Evolutionary conservation across 2,888 invertebrate genomes (phyloP), one percentile per base, ranked within the genome.

Genomic region (Tiliacea citrago): DNA sequence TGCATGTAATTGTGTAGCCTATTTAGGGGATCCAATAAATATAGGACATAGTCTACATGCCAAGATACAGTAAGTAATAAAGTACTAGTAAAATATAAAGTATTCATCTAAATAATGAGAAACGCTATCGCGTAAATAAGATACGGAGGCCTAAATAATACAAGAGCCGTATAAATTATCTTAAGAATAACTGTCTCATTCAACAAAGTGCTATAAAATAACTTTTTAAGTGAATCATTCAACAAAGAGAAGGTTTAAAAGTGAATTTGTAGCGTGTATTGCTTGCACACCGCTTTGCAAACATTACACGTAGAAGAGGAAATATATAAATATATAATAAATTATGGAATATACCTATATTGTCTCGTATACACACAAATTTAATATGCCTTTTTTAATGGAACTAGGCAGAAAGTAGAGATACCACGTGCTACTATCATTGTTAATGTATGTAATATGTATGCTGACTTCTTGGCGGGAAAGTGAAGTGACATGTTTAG

Each of bases 141-240:
- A 84, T 84, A 74, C 24, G 47, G 24, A 81, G 45, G 35, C 57
- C 63, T 68, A 61, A 35, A 81, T 74, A 68, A 57, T 47, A 69
- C 2, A 12, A 68, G 49, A 60, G 21, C 53, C 18, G 35, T 51
- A 16, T 61, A 68, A 66, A 53, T 68, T 55, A 82, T 83, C 58
- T 53, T 58, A 68, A 55, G 18, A 76, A 77, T n/a, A 42, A 49
- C 77, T 47, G 45, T 35, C n/a, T 58, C 29, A 42, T 65, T 49
- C 4, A 78, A 77, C 51, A 68, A 83, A 63, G 69, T 39, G n/a
- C 1, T 57, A 16, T 29, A 57, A 67, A 35, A 12, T 0, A 45
- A n/a, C 16, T 81, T 39, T 71, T 42, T 12, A 58, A 24, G 29
- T 75, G 61, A 81, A 61, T 63, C 69, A 68, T 62, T 62, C 0